Base-by-base conservation (phyloP, 2,888 invertebrate genomes). In the Herminia tarsipennalis region DNA sequence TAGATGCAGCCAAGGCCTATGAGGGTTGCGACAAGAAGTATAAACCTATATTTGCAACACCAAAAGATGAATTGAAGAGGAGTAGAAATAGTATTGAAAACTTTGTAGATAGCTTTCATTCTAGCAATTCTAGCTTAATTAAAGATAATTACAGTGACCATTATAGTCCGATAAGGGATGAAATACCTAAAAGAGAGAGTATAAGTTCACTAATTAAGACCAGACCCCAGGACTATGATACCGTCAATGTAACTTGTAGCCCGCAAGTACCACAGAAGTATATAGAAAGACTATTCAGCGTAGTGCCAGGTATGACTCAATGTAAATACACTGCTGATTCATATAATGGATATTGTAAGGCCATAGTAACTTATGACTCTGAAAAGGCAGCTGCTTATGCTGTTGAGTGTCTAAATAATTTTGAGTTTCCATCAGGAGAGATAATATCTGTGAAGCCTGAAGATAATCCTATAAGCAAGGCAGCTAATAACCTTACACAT, bases 381-480 rank as follows among this genome's bases (percentile, higher is more conserved):
- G 77, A 82, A 40, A 79, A 76, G 49, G 77, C 82, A 16, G 92
- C 91, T 10, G 74, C 78, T 0, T 95, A 95, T 86, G 96, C 96
- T 28, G 93, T 95, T 64, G 96, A 98, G 66, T 97, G 96, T 81
- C 91, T 98, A 39, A 95, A 98, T 78, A 96, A 97, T 4, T 96
- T 97, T 81, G 98, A 98, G 83, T 98, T 98, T 87, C 98, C 98
- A 0, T 96, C 96, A 12, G 98, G 98, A 21, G 95, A 96, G 75
- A 92, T 96, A 36, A 88, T 98, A 66, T 94, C 95, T 51, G 95
- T 96, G 0, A 94, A 94, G 76, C 94, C 94, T 9, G 94, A 95
- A 60, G 78, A 80, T 10, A 91, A 90, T 56, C 78, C 82, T 29
- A 59, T 90, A 20, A 77, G 70, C 40, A 78, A 80, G 57, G 90